Evolutionary conservation across 2,888 invertebrate genomes (phyloP).

Genomic region (Perizoma affinitatum): DNA sequence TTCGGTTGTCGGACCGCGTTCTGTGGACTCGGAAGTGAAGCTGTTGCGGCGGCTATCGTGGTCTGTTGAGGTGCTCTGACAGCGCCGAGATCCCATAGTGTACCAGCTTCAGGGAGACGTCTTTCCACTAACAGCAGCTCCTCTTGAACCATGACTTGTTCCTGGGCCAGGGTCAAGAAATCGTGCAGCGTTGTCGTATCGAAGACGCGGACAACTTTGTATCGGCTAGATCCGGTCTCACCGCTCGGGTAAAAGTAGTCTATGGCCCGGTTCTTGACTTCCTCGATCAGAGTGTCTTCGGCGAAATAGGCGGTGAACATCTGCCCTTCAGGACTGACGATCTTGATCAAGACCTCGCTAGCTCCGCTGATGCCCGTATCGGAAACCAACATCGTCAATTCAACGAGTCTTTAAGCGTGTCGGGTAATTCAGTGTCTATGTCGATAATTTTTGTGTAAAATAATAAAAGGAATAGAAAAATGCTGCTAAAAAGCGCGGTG

Average conservation of each 20-base stretch:
- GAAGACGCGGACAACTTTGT: slow-evolving; percentile 68
- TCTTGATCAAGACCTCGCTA: slow-evolving; percentile 64
- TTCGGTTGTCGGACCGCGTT: slow-evolving; percentile 67
- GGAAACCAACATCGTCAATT: slow-evolving; percentile 60
- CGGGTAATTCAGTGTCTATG: slow-evolving; percentile 13
- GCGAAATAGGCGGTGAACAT: slow-evolving; percentile 63
- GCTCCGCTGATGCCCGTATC: slow-evolving; percentile 56
- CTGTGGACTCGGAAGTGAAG: slow-evolving; percentile 64
- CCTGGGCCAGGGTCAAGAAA: slow-evolving; percentile 68
- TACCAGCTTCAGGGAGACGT: slow-evolving; percentile 66
- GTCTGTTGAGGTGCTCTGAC: slow-evolving; percentile 70
- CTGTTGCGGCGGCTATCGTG: slow-evolving; percentile 73
- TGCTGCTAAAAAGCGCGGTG: slow-evolving; percentile 56
- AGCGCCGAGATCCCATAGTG: slow-evolving; percentile 72
- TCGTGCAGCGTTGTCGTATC: slow-evolving; percentile 71
- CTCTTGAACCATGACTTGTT: slow-evolving; percentile 66
- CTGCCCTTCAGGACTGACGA: slow-evolving; percentile 72
- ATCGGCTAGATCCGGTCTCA: slow-evolving; percentile 63
- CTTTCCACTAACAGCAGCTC: slow-evolving; percentile 70
- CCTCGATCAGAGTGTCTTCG: slow-evolving; percentile 71
- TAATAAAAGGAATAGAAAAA: slow-evolving; percentile 53
- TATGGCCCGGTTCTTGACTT: slow-evolving; percentile 69
- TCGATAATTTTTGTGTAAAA: slow-evolving; percentile 44
- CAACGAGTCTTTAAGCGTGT: background rate
- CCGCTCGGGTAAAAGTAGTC: slow-evolving; percentile 74